Percentiles rank a stretch among this genome's conserved stretches.
phyloP scores from a whole-genome alignment of 92 coral and sea anemone genomes.

The Epizoanthus rinbou region DNA sequence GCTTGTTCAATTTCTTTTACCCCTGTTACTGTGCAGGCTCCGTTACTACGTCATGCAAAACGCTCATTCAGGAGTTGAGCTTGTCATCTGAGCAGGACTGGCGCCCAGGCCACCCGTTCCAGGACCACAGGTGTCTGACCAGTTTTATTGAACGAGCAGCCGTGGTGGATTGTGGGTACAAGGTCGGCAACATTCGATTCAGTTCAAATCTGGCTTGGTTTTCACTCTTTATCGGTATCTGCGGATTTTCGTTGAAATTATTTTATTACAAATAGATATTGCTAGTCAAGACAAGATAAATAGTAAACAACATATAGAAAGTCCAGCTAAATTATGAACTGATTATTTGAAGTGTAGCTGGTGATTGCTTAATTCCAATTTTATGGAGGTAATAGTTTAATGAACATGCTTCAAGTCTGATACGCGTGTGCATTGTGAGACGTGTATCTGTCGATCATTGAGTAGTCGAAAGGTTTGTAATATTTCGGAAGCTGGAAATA shows the following conservation, averaged over 20 bases:
- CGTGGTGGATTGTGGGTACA: conserved; percentile 20
- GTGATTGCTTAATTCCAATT: no score
- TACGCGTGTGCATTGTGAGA: no score
- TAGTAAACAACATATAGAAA: no score
- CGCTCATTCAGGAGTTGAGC: neutral
- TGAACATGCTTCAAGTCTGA: no score
- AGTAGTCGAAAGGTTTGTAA: no score
- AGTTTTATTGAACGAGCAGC: conserved; percentile 6
- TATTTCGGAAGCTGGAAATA: no score
- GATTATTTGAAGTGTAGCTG: no score
- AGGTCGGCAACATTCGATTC: conserved; percentile 18
- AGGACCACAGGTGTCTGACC: neutral
- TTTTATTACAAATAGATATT: neutral
- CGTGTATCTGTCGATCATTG: no score
- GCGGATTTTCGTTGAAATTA: conserved; percentile 12
- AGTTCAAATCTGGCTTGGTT: conserved; percentile 10
- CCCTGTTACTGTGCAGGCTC: conserved; percentile 2
- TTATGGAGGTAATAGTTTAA: no score
- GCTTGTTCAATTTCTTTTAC: neutral
- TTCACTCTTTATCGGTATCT: neutral
- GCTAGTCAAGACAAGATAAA: no score
- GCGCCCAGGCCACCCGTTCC: conserved; percentile 17
- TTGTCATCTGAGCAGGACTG: neutral
- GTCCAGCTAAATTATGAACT: no score
- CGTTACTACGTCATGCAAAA: neutral